Base-by-base conservation (phyloP, 2,888 invertebrate genomes). In the Zele albiditarsus region DNA sequence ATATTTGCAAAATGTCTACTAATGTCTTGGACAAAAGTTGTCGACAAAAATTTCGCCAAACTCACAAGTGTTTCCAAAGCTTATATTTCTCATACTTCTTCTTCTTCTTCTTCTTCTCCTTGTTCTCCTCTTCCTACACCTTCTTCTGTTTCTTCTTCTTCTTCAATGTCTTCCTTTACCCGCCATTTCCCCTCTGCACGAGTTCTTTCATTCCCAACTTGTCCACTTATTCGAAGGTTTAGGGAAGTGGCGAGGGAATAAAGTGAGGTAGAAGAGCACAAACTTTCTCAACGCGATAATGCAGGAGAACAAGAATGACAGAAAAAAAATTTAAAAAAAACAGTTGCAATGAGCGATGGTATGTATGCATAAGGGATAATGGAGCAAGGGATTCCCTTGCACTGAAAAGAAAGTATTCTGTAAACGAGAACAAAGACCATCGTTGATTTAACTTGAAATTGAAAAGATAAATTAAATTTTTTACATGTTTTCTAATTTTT, bases 61-160 rank as follows among this genome's bases (percentile, higher is more conserved):
- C 62, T 62, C 31, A 31, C 28, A 62, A 62, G 62, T 62, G 31
- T n/a, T 62, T 62, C 12, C 31, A 62, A 62, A 31, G 62, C 31
- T 62, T 31, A 62, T 62, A 28, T 28, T n/a, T 57, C 57, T 25
- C 57, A 23, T 58, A 5, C 23, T 8, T 42, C 27, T 31, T 62
- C n/a, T 57, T 60, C 60, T 46, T n/a, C 23, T 53, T 62, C 23
- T 20, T 2, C 58, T n/a, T 23, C 53, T 27, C 68, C 16, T 8
- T 6, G 14, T 42, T 42, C 42, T 42, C 3, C 42, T 6, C 31
- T n/a, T n/a, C n/a, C n/a, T n/a, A n/a, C n/a, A n/a, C n/a, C n/a
- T n/a, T n/a, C n/a, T n/a, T n/a, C n/a, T n/a, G n/a, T 42, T 42
- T 42, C 2, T 10, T 42, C n/a, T 46, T 46, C 46, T 46, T 4